phyloP scores from a whole-genome alignment of 2,888 invertebrate species.

The Ornithoptera priamus region DNA sequence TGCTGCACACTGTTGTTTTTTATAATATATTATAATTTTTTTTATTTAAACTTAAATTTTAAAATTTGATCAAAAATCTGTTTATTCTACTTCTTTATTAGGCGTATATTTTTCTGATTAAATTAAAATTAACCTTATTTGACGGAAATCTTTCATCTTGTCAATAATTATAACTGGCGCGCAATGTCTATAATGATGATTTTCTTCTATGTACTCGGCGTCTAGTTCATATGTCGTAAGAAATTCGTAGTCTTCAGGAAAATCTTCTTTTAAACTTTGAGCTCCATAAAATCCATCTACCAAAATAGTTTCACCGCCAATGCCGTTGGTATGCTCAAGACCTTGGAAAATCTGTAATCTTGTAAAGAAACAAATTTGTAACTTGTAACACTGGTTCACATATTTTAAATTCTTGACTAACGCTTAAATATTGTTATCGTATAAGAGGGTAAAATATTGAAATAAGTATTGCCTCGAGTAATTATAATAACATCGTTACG shows the following conservation, averaged over 20 bases:
- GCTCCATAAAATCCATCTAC: slow-evolving; percentile 88
- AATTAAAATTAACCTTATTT: slow-evolving; percentile 75
- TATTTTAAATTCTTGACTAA: no score
- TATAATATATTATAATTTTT: no score
- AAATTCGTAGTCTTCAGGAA: slow-evolving; percentile 80
- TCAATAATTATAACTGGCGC: slow-evolving; percentile 82
- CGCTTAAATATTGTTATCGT: no score
- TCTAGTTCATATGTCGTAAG: slow-evolving; percentile 80
- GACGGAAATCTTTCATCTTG: slow-evolving; percentile 77
- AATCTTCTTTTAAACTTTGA: slow-evolving; percentile 68
- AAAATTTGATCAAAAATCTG: no score
- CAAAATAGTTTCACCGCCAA: slow-evolving; percentile 86
- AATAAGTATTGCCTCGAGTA: no score
- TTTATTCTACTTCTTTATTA: no score
- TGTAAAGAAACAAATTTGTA: slow-evolving; percentile 24
- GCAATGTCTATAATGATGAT: slow-evolving; percentile 76
- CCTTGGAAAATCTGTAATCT: slow-evolving; percentile 73
- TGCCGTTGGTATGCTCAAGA: slow-evolving; percentile 71
- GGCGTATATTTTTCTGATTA: not conserved
- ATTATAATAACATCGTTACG: no score
- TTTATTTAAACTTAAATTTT: no score
- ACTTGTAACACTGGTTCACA: no score
- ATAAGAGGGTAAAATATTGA: no score
- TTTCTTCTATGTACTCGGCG: slow-evolving; percentile 83
- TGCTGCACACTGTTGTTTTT: no score